Evolutionary conservation across 2,888 invertebrate species (phyloP).

Genomic region (Lasioglossum lativentre): DNA sequence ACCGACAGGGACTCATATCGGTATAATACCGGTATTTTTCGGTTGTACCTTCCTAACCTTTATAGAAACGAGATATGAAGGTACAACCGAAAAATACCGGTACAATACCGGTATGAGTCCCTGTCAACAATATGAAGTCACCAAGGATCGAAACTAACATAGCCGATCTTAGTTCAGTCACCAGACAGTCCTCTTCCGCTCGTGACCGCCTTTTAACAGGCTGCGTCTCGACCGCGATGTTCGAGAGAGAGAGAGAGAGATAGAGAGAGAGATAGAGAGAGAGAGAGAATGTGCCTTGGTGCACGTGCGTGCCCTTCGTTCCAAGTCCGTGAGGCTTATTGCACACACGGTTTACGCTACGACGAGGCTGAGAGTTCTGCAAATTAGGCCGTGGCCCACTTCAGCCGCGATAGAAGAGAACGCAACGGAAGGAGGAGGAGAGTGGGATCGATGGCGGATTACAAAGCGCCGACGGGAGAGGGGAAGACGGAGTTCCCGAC

Average conservation of each 20-base stretch:
- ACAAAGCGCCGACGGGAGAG: slow-evolving; percentile 13
- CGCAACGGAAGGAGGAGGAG: slow-evolving; percentile 43
- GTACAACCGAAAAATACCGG: too few species aligned
- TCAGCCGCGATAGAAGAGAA: slow-evolving; percentile 69
- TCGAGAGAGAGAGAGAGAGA: background rate
- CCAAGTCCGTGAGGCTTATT: slow-evolving; percentile 62
- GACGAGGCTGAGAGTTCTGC: slow-evolving; percentile 77
- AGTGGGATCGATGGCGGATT: slow-evolving; percentile 56
- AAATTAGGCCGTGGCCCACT: slow-evolving; percentile 84
- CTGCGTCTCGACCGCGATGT: slow-evolving; percentile 2
- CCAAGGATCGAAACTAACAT: background rate
- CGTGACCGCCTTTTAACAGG: background rate
- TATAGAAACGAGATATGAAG: too few species aligned
- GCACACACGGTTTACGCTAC: slow-evolving; percentile 63
- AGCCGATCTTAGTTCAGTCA: background rate
- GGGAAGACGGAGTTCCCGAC: slow-evolving; percentile 1
- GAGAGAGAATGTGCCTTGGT: background rate
- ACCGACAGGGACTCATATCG: too few species aligned
- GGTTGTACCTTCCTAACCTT: too few species aligned
- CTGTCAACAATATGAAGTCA: too few species aligned
- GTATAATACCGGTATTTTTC: too few species aligned
- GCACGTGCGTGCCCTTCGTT: slow-evolving; percentile 72
- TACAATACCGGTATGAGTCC: too few species aligned
- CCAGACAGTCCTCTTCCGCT: background rate
- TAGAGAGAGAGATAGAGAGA: background rate